Evolutionary conservation across 2,797 vertebrate species (phyloP), one percentile per base, ranked within the genome.

Genomic region (Simalia tracyae): DNA sequence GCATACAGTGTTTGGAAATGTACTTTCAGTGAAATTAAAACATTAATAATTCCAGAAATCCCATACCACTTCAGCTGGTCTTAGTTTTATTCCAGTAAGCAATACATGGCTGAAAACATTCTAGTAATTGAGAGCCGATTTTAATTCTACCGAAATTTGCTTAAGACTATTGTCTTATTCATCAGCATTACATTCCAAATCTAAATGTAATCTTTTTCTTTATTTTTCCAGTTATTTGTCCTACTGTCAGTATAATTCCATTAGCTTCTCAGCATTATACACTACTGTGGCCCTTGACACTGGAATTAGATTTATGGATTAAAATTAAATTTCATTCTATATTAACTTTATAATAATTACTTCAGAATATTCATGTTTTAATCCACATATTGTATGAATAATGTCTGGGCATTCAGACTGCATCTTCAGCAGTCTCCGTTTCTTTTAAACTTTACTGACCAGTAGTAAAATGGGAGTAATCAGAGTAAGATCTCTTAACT

Each of bases 1-100:
- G 28, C 46, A 66, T 26, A 84, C 42, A 54, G 56, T 84, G 50
- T 88, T 92, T 60, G 19, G 11, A 89, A 24, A 81, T 84, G n/a
- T 84, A 64, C n/a, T 22, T 36, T 63, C 24, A 2, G 28, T 92
- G 72, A 63, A 90, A 90, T 87, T 87, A 76, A 76, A 92, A 24
- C 15, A 50, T 46, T 50, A 14, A 42, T 87, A 87, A 63, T 90
- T 61, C 19, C 84, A 31, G 42, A 54, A 61, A 85, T 56, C 26
- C 56, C 15, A 87, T 50, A 81, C 10, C 28, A 91, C 36, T 66
- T n/a, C 87, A 57, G 19, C 36, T 66, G 60, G 61, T 6, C 22
- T 89, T 57, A 36, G 24, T 14, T 56, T 87, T 54, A 60, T 88
- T 81, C 31, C 36, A 54, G 17, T 31, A 89, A 68, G 31, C 5